Evolutionary conservation across 64 coral and sea anemone genomes (phyloP), one percentile per base, ranked within the genome.

Genomic region (Astreopora myriophthalma): DNA sequence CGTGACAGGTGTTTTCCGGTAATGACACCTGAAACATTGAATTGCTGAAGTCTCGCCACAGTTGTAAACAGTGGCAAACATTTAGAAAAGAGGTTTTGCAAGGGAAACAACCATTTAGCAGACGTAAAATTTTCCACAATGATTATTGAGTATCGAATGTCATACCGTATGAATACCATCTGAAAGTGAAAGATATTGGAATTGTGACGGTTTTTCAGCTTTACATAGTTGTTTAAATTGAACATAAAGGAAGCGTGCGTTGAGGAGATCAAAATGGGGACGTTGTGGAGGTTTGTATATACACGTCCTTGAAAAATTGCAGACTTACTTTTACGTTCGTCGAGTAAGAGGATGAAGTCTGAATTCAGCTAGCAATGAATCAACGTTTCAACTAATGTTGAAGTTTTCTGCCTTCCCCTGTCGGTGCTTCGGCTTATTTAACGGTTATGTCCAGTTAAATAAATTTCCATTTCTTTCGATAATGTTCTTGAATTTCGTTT

Each of bases 261-360:
- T 19, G 22, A 37, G 31, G 17, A 83, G 27, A 61, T 83, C 32
- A 17, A 20, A 11, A 83, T 83, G 79, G 79, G 79, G 11, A 13
- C 8, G 9, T 83, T 33, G 23, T 83, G 30, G 79, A 83, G 79
- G 79, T 83, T 38, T 73, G 61, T 64, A 64, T 64, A 64, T 23
- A 17, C 61, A 1, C 24, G 20, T 64, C 23, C 24, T 64, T 3
- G 1, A 26, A 64, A 64, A 64, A 8, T 64, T 16, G 3, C 14
- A 33, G 22, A 1, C 29, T 13, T 9, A 70, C 12, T 70, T 24
- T 70, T 55, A 3, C 17, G 3, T 16, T 55, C 51, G 0, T 8
- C 51, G 51, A 55, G 3, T 55, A 3, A 55, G 17, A 55, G 12
- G 17, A 19, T 13, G 12, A 16, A 19, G 16, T 19, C 51, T 55